Evolutionary conservation across 2,113 vertebrate species (phyloP).

Genomic region (Pangasianodon hypophthalmus): DNA sequence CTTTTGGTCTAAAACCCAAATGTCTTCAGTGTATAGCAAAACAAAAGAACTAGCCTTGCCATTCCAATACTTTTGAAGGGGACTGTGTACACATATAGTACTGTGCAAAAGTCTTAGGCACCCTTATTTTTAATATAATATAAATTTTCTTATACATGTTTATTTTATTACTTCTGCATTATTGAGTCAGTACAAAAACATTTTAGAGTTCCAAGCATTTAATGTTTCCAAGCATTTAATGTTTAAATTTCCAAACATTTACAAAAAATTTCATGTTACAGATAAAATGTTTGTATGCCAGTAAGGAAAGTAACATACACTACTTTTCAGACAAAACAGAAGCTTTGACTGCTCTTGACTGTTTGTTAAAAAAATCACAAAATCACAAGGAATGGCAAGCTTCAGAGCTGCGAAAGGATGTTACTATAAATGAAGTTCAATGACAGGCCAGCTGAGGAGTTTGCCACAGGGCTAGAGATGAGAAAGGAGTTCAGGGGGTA

Average conservation of each 20-base stretch:
- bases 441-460: conserved; percentile 19
- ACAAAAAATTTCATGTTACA: background rate
- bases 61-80: background rate
- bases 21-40: background rate
- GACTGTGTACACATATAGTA: background rate
- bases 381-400: background rate
- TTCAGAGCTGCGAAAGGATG: background rate
- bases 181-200: no score
- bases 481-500: conserved; percentile 24
- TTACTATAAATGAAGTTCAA: conserved; percentile 24
- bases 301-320: background rate
- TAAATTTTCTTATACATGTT: no score
- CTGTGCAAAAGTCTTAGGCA: background rate
- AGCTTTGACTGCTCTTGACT: background rate
- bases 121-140: no score
- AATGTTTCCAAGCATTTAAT: no score
- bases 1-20: background rate
- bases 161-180: no score
- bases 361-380: background rate
- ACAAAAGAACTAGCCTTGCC: background rate
- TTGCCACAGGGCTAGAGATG: background rate
- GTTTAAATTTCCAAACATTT: background rate
- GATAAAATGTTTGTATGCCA: background rate
- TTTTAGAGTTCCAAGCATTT: no score
- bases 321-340: background rate